Conservation (phyloP, 2,113 vertebrate species). For the Prinia subflava region DNA sequence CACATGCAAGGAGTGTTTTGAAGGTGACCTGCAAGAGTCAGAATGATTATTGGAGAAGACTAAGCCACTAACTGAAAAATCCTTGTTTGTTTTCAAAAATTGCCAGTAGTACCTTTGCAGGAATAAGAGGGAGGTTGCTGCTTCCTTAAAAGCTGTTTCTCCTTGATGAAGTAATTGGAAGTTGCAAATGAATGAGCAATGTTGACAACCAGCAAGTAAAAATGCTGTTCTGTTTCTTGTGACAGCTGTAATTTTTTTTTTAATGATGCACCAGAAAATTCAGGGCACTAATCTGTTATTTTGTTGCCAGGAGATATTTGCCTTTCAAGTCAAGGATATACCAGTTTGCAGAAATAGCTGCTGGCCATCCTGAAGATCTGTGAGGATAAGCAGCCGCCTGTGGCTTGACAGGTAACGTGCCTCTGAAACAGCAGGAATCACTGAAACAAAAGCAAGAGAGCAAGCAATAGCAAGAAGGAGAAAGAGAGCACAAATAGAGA, state of each 20-base stretch:
- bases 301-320: not conserved
- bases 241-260: not conserved
- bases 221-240: not conserved
- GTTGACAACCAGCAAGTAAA: not conserved
- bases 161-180: not conserved
- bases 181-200: not conserved
- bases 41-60: not conserved
- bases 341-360: not conserved
- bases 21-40: not conserved
- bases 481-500: not conserved
- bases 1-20: not conserved
- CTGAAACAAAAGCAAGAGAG: not conserved
- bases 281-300: not conserved
- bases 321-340: not conserved
- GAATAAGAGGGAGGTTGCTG: not conserved
- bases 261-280: not conserved
- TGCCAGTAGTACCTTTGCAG: not conserved
- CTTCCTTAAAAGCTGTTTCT: not conserved
- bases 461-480: not conserved
- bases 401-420: not conserved
- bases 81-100: not conserved
- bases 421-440: not conserved
- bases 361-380: not conserved
- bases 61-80: not conserved
- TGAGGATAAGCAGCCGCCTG: not conserved